phyloP scores from a whole-genome alignment of 2,113 vertebrate genomes.

The Thamnophis sirtalis region DNA sequence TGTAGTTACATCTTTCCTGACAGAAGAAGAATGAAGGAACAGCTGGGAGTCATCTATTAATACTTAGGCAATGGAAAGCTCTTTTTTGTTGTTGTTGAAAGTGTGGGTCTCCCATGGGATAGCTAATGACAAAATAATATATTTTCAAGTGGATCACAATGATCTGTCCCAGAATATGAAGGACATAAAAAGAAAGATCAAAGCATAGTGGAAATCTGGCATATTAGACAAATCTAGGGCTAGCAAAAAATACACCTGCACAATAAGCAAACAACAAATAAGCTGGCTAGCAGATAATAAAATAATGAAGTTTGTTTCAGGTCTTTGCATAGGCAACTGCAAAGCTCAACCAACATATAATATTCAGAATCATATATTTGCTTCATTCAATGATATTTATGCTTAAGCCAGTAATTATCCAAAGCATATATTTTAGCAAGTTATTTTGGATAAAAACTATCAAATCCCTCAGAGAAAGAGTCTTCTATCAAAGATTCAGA shows the following conservation, averaged over 20 bases:
- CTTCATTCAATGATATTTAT: neutral
- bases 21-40: conserved; percentile 65
- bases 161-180: conserved; percentile 51
- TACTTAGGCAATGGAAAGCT: conserved; percentile 39
- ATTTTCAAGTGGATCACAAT: conserved; percentile 33
- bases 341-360: neutral
- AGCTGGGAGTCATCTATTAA: conserved; percentile 60
- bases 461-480: neutral
- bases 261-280: neutral
- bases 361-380: neutral
- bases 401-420: neutral
- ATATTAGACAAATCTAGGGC: conserved; percentile 24
- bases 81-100: conserved; percentile 10
- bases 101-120: conserved; percentile 25
- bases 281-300: neutral
- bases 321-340: neutral
- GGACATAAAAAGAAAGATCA: conserved; percentile 41
- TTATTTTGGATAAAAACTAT: neutral
- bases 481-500: conserved; percentile 11
- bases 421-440: neutral
- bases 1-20: conserved; percentile 56
- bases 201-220: conserved; percentile 36
- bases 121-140: conserved; percentile 41
- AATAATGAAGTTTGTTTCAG: neutral
- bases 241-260: neutral